Percentiles rank a stretch among this genome's conserved stretches.
phyloP scores from a whole-genome alignment of 2,888 invertebrate species.

The Dryomyza anilis region DNA sequence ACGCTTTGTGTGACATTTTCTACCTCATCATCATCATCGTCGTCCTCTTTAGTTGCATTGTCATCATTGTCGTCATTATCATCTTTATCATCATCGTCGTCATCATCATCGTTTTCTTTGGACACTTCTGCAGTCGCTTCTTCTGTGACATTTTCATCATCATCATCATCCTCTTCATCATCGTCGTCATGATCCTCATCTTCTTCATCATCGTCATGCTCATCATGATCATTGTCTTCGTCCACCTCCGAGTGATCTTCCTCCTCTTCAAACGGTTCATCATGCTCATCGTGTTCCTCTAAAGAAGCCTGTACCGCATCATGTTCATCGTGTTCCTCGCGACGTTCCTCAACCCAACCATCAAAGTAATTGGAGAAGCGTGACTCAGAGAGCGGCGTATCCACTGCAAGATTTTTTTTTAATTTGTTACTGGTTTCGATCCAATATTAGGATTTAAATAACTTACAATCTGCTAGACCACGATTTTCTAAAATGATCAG shows the following conservation, averaged over 20 bases:
- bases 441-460: slow-evolving; percentile 15
- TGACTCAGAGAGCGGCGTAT: slow-evolving; percentile 68
- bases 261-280: slow-evolving; percentile 49
- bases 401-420: slow-evolving; percentile 62
- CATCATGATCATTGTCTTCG: slow-evolving; percentile 52
- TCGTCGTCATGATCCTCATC: slow-evolving; percentile 43
- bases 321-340: slow-evolving; percentile 52
- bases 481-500: slow-evolving; percentile 80
- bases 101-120: slow-evolving; percentile 56
- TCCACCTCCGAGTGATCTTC: slow-evolving; percentile 53
- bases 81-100: slow-evolving; percentile 48
- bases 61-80: slow-evolving; percentile 47
- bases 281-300: slow-evolving; percentile 55
- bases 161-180: slow-evolving; percentile 51
- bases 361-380: slow-evolving; percentile 77
- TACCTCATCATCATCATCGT: slow-evolving; percentile 62
- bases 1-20: slow-evolving; percentile 50
- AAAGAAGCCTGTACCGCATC: slow-evolving; percentile 51
- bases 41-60: slow-evolving; percentile 55
- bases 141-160: slow-evolving; percentile 42
- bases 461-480: slow-evolving; percentile 78
- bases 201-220: slow-evolving; percentile 46
- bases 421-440: no score
- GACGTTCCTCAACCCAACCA: slow-evolving; percentile 71
- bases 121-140: slow-evolving; percentile 26